phyloP scores from a whole-genome alignment of 1,140 invertebrate species.

The Papilio dardanus region DNA sequence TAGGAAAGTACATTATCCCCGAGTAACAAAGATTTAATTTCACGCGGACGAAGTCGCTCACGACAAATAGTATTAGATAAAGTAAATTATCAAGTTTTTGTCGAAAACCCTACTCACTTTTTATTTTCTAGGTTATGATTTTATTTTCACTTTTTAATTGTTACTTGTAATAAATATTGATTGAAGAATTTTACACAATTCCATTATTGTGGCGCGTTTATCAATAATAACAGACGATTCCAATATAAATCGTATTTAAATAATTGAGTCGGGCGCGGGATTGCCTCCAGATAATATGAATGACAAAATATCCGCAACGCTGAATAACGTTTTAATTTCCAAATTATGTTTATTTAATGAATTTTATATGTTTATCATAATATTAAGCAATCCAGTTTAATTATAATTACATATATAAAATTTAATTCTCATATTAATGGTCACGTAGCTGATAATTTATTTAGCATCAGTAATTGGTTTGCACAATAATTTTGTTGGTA shows the following conservation, averaged over 20 bases:
- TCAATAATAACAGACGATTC: constrained; percentile 16
- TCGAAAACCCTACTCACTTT: no score
- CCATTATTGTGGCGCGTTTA: background rate
- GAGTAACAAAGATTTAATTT: no score
- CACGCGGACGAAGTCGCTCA: no score
- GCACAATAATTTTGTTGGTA: background rate
- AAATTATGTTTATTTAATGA: background rate
- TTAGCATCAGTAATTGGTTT: background rate
- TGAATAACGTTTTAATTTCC: constrained; percentile 8
- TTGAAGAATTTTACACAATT: background rate
- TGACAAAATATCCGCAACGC: constrained; percentile 7
- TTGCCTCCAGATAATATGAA: constrained; percentile 26
- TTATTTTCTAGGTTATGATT: no score
- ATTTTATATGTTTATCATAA: constrained; percentile 12
- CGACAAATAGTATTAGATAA: no score
- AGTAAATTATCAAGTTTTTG: no score
- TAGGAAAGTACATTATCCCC: no score
- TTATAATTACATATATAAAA: background rate
- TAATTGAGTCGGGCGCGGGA: constrained; percentile 27
- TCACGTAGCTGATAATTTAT: background rate
- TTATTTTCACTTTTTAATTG: no score
- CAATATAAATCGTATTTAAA: constrained; percentile 32
- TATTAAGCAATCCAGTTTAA: no score
- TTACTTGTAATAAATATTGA: background rate
- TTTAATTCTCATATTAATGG: background rate